phyloP scores from a whole-genome alignment of 2,113 vertebrate species.

The Neodontobutis hainanensis region DNA sequence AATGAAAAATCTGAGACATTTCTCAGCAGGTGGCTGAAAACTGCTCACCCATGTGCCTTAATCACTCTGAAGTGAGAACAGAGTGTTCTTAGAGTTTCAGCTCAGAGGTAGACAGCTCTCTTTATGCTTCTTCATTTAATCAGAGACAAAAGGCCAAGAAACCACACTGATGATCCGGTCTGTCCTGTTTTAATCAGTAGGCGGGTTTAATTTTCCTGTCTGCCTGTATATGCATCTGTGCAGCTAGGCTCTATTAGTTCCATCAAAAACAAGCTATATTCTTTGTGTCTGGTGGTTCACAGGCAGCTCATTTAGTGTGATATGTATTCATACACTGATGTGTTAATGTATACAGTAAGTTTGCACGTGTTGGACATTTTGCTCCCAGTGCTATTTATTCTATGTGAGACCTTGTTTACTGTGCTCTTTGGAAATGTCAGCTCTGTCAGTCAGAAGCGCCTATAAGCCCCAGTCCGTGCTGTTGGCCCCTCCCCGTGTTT shows the following conservation, averaged over 20 bases:
- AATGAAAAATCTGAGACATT: slow-evolving; percentile 15
- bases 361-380: slow-evolving; percentile 26
- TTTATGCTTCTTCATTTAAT: slow-evolving; percentile 45
- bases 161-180: slow-evolving; percentile 46
- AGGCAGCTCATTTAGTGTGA: background rate
- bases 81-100: slow-evolving; percentile 27
- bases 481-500: slow-evolving; percentile 63
- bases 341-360: slow-evolving; percentile 48
- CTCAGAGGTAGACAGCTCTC: slow-evolving; percentile 23
- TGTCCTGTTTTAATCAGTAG: slow-evolving; percentile 61
- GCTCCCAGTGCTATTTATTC: slow-evolving; percentile 69
- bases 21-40: slow-evolving; percentile 23
- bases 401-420: slow-evolving; percentile 70
- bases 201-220: slow-evolving; percentile 51
- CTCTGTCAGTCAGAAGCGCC: slow-evolving; percentile 72
- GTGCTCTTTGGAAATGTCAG: slow-evolving; percentile 79
- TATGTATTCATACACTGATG: slow-evolving; percentile 22
- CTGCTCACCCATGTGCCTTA: background rate
- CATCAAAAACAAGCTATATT: slow-evolving; percentile 40
- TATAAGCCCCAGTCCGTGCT: slow-evolving; percentile 58
- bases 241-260: slow-evolving; percentile 1
- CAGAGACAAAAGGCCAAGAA: slow-evolving; percentile 61
- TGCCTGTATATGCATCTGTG: background rate
- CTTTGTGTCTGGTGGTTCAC: slow-evolving; percentile 9
- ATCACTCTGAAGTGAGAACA: slow-evolving; percentile 33